Evolutionary conservation across 2,888 invertebrate species (phyloP), one percentile per base, ranked within the genome.

Genomic region (Sinhomidia bicolor): DNA sequence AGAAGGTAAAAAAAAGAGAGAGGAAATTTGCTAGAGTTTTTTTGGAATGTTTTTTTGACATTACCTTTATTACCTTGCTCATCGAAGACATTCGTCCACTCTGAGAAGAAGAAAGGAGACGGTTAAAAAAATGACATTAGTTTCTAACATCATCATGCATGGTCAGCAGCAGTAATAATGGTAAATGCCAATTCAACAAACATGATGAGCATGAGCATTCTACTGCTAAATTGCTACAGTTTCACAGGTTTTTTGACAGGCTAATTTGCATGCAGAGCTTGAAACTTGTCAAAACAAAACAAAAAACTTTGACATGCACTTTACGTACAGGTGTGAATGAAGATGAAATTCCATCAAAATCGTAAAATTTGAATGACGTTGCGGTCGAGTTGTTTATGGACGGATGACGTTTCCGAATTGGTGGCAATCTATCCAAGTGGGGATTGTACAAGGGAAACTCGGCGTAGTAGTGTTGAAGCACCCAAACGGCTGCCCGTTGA

Each of bases 401-500:
- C 14, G 90, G 90, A 85, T 91, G 91, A 76, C 92, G 89, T 60
- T 91, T 92, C 65, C 91, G 81, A 62, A 91, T 90, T 9, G 92
- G 92, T 9, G 98, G 98, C 93, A 98, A 95, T 90, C 98, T 96
- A 93, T 99, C 98, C 93, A 99, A 95, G 93, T 99, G 99, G 0
- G 99, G 99, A 94, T 99, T 99, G 93, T 98, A 99, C 91, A 98
- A 97, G 0, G 98, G 96, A 94, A 99, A 99, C 93, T 98, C 98
- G 0, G 98, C 97, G 93, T 99, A 99, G 94, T 99, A 99, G 92
- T 96, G 96, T 94, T 99, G 98, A 57, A 99, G 94, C 4, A 98
- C 96, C 96, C 97, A 98, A 9, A 98, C 97, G 0, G 99, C 99
- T 0, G 99, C 98, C 92, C 99, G 94, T 93, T 99, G 99, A 92